Percentiles rank a stretch among this genome's conserved stretches.
phyloP scores from a whole-genome alignment of 2,113 vertebrate genomes.

The Myrmecobius fasciatus region DNA sequence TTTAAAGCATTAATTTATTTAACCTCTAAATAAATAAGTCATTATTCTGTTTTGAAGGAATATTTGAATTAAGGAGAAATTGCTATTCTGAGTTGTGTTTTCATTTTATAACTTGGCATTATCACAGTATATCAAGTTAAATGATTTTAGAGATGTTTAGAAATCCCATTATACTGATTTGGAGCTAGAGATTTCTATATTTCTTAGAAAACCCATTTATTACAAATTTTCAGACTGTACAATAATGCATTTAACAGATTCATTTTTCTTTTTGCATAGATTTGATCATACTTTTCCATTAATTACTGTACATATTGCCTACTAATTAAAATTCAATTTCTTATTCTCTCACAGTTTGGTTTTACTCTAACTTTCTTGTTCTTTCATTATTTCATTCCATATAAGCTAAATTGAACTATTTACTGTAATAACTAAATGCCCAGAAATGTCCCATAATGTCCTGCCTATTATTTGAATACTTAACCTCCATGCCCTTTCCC shows the following conservation, averaged over 20 bases:
- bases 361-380: not conserved
- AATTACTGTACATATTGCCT: not conserved
- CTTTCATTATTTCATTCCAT: not conserved
- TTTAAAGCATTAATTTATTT: not conserved
- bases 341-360: not conserved
- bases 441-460: not conserved
- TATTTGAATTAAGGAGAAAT: not conserved
- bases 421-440: not conserved
- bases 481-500: not conserved
- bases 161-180: not conserved
- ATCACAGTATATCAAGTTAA: not conserved
- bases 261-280: not conserved
- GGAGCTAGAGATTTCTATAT: no score
- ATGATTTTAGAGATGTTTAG: not conserved
- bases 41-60: not conserved
- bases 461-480: not conserved
- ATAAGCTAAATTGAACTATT: not conserved
- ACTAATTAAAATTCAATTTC: no score
- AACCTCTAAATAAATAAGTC: not conserved
- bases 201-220: not conserved
- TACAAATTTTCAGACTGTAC: not conserved
- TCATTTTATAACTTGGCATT: not conserved
- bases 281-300: not conserved
- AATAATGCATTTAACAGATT: not conserved
- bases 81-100: not conserved